These are phyloP conservation scores for Polylopha cassiicola DNA, from an alignment of 2,888 invertebrate genomes.

Conservation along the genomic window DNA sequence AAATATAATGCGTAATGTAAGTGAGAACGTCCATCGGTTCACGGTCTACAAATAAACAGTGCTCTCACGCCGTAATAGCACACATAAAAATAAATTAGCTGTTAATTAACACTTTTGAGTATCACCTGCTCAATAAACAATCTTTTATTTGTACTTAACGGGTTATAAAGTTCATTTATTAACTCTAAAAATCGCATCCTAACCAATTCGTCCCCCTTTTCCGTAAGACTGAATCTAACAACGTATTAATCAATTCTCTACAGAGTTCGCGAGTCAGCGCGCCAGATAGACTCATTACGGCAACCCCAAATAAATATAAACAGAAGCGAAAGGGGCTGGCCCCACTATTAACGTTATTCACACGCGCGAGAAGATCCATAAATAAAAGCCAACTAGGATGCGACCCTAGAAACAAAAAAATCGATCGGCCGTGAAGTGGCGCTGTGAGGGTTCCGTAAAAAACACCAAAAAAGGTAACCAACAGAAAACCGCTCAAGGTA, in stretches of 20 bases:
- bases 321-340: conserved; percentile 69
- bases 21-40: too few relatives aligned
- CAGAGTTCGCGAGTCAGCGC: conserved; percentile 75
- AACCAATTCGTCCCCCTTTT: conserved; percentile 61
- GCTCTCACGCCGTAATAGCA: conserved; percentile 4
- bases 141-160: conserved; percentile 42
- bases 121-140: conserved; percentile 26
- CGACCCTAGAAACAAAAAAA: conserved; percentile 66
- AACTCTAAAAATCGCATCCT: conserved; percentile 56
- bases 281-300: conserved; percentile 73
- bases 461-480: too few relatives aligned
- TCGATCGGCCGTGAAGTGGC: conserved; percentile 32
- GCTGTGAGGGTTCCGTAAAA: conserved; percentile 16
- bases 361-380: conserved; percentile 73
- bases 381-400: conserved; percentile 63
- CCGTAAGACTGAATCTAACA: conserved; percentile 71
- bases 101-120: conserved; percentile 18
- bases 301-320: conserved; percentile 76
- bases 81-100: conserved; percentile 19
- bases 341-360: conserved; percentile 74
- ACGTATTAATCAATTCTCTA: conserved; percentile 76
- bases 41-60: conserved; percentile 7
- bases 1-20: too few relatives aligned
- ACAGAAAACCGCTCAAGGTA: too few relatives aligned
- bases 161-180: conserved; percentile 55